phyloP scores from a whole-genome alignment of 37 sponge, comb jelly and placozoan genomes.

The Chondrilla cf. caribensis region DNA sequence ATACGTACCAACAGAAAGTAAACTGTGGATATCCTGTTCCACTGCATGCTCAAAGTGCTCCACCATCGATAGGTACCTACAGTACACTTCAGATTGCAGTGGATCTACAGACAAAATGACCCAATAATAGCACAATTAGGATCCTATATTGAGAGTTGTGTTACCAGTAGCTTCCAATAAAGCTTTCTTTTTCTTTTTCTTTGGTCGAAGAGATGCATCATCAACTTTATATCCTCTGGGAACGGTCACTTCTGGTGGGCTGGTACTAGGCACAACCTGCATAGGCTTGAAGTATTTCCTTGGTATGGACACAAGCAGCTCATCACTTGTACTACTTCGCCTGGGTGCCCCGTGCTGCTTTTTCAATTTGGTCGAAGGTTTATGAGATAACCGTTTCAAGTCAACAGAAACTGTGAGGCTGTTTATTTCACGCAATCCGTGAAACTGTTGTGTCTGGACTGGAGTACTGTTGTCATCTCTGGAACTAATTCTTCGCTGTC shows the following conservation, averaged over 20 bases:
- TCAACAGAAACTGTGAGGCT: neutral
- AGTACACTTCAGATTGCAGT: conserved; percentile 22
- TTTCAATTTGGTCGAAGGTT: neutral
- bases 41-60: neutral
- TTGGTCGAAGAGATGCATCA: neutral
- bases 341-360: neutral
- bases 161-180: neutral
- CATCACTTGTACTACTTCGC: neutral
- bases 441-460: neutral
- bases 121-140: neutral
- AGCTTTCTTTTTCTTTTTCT: conserved; percentile 13
- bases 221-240: neutral
- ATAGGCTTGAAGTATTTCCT: neutral
- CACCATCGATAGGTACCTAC: neutral
- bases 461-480: neutral
- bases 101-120: neutral
- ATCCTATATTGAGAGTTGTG: neutral
- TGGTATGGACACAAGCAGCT: neutral
- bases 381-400: neutral
- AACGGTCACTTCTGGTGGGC: neutral
- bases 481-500: neutral
- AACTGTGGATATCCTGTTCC: neutral
- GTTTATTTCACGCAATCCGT: neutral
- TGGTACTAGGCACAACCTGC: neutral
- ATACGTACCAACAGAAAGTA: neutral